These are phyloP conservation scores for Aplysina aerophoba DNA, from an alignment of 37 sponge, comb jelly and placozoan species.

Conservation along the genomic window DNA sequence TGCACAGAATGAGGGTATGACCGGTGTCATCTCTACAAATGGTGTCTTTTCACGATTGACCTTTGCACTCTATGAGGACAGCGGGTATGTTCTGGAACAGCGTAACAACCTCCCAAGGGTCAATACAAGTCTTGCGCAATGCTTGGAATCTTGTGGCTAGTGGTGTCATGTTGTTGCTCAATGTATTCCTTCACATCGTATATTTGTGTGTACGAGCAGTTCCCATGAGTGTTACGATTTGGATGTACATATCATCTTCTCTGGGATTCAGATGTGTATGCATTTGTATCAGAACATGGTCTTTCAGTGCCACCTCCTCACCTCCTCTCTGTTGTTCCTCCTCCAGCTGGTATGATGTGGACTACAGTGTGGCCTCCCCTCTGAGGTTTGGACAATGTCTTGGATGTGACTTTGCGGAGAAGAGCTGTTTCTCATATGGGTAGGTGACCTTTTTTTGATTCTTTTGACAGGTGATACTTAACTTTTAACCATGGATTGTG, in stretches of 20 bases:
- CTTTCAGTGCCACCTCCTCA: too few species aligned
- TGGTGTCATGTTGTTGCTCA: neutral
- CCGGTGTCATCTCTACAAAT: conserved; percentile 65
- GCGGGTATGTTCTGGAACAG: conserved; percentile 44
- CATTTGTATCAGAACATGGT: too few species aligned
- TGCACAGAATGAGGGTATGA: conserved; percentile 83
- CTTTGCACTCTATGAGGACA: conserved; percentile 70
- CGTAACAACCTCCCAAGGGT: neutral
- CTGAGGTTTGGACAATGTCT: conserved; percentile 59
- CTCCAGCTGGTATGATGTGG: conserved; percentile 66
- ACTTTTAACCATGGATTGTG: too few species aligned
- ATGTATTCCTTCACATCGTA: neutral
- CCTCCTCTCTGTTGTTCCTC: neutral
- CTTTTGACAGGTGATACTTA: too few species aligned
- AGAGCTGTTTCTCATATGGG: conserved; percentile 51
- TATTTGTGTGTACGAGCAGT: neutral
- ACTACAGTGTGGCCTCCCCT: conserved; percentile 53
- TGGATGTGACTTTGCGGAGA: conserved; percentile 59
- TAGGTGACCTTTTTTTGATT: too few species aligned
- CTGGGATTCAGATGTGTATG: too few species aligned
- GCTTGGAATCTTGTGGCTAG: neutral
- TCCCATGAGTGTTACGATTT: too few species aligned
- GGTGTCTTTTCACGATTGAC: conserved; percentile 70
- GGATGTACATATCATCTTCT: too few species aligned
- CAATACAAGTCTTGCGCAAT: neutral